Evolutionary conservation across 2,888 invertebrate genomes (phyloP).

Genomic region (Apotomis betuletana): DNA sequence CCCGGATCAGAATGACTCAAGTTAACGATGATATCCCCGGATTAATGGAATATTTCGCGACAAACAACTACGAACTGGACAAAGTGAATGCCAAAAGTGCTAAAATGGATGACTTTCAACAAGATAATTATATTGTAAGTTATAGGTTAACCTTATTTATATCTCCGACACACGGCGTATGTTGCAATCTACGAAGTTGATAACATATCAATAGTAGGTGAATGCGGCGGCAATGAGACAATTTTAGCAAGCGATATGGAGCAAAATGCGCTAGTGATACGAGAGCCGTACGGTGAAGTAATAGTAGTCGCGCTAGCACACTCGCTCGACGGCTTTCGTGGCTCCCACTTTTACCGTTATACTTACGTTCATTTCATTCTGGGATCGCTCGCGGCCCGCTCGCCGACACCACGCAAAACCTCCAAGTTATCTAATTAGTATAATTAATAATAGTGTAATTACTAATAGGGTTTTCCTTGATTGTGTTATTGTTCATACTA

Average conservation of each 20-base stretch:
- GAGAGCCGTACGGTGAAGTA: conserved; percentile 70
- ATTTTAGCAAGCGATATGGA: conserved; percentile 35
- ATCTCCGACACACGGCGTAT: conserved; percentile 42
- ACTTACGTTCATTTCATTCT: conserved; percentile 75
- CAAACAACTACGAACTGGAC: conserved; percentile 65
- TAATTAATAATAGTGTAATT: conserved; percentile 48
- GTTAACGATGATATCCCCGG: conserved; percentile 71
- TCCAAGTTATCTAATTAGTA: conserved; percentile 64
- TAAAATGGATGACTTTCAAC: conserved; percentile 73
- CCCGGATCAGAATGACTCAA: conserved; percentile 66
- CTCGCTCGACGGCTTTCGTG: conserved; percentile 78
- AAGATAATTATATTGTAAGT: conserved; percentile 73
- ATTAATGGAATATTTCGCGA: conserved; percentile 72
- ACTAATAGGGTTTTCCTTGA: conserved; percentile 60
- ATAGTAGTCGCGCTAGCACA: conserved; percentile 66
- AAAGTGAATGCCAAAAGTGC: conserved; percentile 56
- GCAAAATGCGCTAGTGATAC: conserved; percentile 56
- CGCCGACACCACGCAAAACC: conserved; percentile 56
- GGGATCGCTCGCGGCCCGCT: conserved; percentile 69
- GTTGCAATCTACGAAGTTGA: conserved; percentile 56
- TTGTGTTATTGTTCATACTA: conserved; percentile 52
- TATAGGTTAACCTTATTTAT: conserved; percentile 40
- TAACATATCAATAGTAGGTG: conserved; percentile 61
- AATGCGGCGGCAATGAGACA: conserved; percentile 55
- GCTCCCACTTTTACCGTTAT: conserved; percentile 81